Conservation (phyloP, 2,113 vertebrate species). For the Indicator maculatus region DNA sequence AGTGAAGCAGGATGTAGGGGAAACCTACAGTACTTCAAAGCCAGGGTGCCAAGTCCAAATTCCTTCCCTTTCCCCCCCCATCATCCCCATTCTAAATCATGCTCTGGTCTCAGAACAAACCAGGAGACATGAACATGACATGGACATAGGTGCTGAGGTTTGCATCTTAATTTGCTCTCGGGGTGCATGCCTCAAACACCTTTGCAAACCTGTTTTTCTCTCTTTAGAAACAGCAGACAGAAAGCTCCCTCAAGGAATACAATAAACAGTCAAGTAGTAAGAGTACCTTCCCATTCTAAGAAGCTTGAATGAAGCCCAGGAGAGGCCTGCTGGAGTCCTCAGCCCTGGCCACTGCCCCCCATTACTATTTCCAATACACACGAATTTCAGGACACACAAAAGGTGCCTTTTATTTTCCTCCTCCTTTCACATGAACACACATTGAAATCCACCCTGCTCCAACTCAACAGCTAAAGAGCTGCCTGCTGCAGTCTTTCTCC, state of each 20-base stretch:
- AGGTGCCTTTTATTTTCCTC: background rate
- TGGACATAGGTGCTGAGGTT: background rate
- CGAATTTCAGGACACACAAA: background rate
- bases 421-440: background rate
- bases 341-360: background rate
- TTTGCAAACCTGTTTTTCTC: background rate
- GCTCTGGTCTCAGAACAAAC: background rate
- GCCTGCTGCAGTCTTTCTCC: background rate
- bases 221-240: background rate
- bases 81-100: background rate
- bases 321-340: background rate
- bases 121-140: background rate
- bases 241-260: background rate
- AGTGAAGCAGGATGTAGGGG: rapidly evolving
- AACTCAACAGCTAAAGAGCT: background rate
- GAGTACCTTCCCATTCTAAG: background rate
- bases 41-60: background rate
- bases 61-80: background rate
- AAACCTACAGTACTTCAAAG: background rate
- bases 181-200: background rate
- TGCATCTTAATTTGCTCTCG: background rate
- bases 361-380: background rate
- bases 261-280: background rate
- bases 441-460: background rate
- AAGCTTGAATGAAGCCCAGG: background rate